Evolutionary conservation across 1,140 invertebrate species (phyloP), one percentile per base, ranked within the genome.

Genomic region (Odontomachus brunneus): DNA sequence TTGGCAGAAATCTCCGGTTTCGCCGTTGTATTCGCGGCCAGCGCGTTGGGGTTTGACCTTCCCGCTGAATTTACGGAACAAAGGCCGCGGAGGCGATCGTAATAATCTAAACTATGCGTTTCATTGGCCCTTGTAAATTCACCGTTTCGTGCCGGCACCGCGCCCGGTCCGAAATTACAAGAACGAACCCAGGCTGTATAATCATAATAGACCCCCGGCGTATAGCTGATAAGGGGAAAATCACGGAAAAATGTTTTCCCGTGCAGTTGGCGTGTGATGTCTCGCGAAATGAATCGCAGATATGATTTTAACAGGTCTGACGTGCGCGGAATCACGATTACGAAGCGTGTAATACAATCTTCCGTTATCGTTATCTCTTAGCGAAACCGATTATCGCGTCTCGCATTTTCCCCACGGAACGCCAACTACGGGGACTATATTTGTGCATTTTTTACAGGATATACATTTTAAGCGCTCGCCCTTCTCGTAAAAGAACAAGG

Each of bases 1-100:
- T 88, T 84, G 85, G 86, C 76, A 88, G 86, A 88, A 84, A 88
- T 88, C 86, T 88, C 82, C 86, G 85, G 75, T 84, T 80, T 33
- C 65, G 53, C 49, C 29, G 82, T 33, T 69, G 51, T 53, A 57
- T 84, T 71, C 69, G 49, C 55, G 33, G 17, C 33, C 53, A 24
- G 22, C 49, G 29, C 12, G 59, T 22, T 19, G 12, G 55, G 22
- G 38, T 71, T 60, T 51, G 38, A 51, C 11, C 75, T 60, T 38
- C 5, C 17, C 29, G 49, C 24, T 62, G 62, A 83, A 86, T 73
- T 71, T 82, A 33, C 44, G 24, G 74, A 87, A 88, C 86, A 88
- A 88, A 88, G 74, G 33, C 85, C 82, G 53, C 48, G 65, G 57
- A 75, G 69, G 69, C 80, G 86, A 84, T 88, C 74, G 82, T 88